phyloP scores from a whole-genome alignment of 2,888 invertebrate genomes.

The Stenolophus ochropezus region DNA sequence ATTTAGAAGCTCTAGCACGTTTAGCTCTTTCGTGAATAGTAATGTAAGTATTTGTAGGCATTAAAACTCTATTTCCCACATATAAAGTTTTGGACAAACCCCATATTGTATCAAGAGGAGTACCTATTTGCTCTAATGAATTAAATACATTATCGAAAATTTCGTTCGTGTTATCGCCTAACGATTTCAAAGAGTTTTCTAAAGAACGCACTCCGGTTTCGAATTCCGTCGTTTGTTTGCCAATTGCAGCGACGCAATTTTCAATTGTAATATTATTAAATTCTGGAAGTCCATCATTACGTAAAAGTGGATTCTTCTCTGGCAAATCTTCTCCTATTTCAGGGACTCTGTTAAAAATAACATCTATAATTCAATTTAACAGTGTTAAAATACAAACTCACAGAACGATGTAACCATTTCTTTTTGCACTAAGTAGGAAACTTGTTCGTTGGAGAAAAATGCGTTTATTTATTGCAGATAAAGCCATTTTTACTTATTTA shows the following conservation, averaged over 20 bases:
- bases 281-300: conserved; percentile 85
- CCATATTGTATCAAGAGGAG: conserved; percentile 89
- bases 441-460: conserved; percentile 67
- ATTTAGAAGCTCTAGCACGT: conserved; percentile 84
- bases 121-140: conserved; percentile 83
- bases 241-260: conserved; percentile 89
- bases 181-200: conserved; percentile 76
- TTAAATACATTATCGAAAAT: conserved; percentile 82
- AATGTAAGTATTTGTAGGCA: conserved; percentile 86
- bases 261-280: conserved; percentile 88
- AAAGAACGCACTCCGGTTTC: conserved; percentile 84
- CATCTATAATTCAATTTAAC: conserved; percentile 47
- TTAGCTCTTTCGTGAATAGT: conserved; percentile 87
- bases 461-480: conserved; percentile 70
- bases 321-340: conserved; percentile 89
- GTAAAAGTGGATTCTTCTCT: conserved; percentile 84
- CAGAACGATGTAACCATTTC: conserved; percentile 83
- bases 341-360: conserved; percentile 78
- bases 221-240: conserved; percentile 87
- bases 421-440: conserved; percentile 69
- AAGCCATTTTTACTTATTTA: conserved; percentile 68
- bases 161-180: conserved; percentile 73
- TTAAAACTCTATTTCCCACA: conserved; percentile 84
- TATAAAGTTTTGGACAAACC: conserved; percentile 90
- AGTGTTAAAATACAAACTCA: conserved; percentile 73